These are phyloP conservation scores for Glaucomys volans DNA, from an alignment of 2,113 vertebrate species.

Conservation along the genomic window DNA sequence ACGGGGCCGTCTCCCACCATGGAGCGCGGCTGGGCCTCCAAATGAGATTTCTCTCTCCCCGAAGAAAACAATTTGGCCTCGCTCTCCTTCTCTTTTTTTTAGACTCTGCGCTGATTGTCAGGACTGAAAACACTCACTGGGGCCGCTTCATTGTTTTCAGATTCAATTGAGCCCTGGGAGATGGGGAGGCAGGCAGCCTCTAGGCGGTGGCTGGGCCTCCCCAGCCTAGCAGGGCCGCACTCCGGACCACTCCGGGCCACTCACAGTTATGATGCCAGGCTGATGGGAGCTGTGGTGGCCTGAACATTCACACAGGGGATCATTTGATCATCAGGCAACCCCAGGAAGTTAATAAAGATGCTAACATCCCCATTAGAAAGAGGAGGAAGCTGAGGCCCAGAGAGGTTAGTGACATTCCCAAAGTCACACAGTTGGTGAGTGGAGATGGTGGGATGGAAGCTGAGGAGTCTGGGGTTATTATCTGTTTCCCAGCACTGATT, in stretches of 20 bases:
- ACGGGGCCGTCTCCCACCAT: background rate
- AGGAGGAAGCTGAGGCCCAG: background rate
- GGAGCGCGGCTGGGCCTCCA: slow-evolving; percentile 37
- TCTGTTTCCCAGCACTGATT: too few relatives aligned
- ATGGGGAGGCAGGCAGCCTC: fast-evolving
- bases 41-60: slow-evolving; percentile 59
- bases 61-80: slow-evolving; percentile 68
- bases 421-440: background rate
- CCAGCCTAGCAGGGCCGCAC: fast-evolving
- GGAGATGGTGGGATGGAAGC: background rate
- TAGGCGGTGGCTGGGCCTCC: background rate
- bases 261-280: fast-evolving
- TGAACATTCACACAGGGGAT: fast-evolving
- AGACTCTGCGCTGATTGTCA: slow-evolving; percentile 6
- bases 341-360: fast-evolving
- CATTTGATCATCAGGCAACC: background rate
- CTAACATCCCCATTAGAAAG: background rate
- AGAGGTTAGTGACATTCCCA: background rate
- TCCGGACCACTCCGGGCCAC: background rate
- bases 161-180: slow-evolving; percentile 8
- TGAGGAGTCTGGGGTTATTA: background rate
- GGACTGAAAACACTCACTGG: slow-evolving; percentile 28
- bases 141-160: slow-evolving; percentile 61
- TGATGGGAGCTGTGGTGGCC: background rate
- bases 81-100: background rate